Base-by-base conservation (phyloP, 2,797 vertebrate species). In the Stomatorhinus walkeri region DNA sequence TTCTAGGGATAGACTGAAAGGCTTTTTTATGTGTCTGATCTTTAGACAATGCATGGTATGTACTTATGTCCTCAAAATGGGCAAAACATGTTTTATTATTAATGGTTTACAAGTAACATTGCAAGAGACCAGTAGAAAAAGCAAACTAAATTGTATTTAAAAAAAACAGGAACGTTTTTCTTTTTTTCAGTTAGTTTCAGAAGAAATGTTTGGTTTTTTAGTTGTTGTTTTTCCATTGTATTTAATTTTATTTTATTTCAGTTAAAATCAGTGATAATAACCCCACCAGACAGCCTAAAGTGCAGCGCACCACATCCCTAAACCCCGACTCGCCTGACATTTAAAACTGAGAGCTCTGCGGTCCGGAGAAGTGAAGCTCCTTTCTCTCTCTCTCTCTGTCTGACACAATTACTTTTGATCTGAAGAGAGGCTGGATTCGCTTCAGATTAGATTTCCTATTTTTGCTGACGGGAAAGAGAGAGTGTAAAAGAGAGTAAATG, bases 381-480 rank as follows among this genome's bases (percentile, higher is more conserved):
- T 68, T 16, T 89, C 81, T 72, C 84, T 61, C 46, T 51, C 43
- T 52, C 28, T 22, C 83, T 49, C 48, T 49, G 16, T 24, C 12
- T 54, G 59, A 64, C 83, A 85, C 56, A 43, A 85, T 68, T 64
- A 83, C 32, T 48, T 68, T 49, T 22, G 68, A 85, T 24, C 52
- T 56, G 64, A 46, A 64, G 46, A 7, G 79, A 19, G 22, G 48
- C 12, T 24, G 46, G 8, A 68, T 68, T 48, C 43, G 24, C 52
- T 88, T 88, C 22, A 85, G 52, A 88, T 84, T 56, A 88, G 76
- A 84, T 88, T 83, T 83, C 52, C 9, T 46, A 19, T 81, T 88
- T 88, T 32, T 72, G 76, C 28, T 81, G 16, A 43, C 36, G 5
- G 54, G 24, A 88, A 28, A 89, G 43, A 51, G 87, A 52, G 46